phyloP scores from a whole-genome alignment of 2,888 invertebrate species.

The Conistra vaccinii region DNA sequence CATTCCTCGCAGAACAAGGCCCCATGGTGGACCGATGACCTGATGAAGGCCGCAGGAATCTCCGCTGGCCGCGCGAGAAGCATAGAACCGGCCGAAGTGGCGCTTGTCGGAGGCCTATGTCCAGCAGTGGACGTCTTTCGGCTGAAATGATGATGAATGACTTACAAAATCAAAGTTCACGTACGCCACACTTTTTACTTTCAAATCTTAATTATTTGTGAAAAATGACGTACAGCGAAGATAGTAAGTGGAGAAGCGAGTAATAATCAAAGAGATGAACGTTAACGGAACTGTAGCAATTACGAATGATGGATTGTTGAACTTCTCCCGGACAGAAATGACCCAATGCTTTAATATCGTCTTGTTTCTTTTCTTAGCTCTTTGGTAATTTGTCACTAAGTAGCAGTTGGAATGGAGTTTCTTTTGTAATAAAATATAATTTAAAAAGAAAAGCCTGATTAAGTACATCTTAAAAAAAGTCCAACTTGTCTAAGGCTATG shows the following conservation, averaged over 20 bases:
- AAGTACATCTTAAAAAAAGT: not conserved
- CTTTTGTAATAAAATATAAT: slow-evolving; percentile 16
- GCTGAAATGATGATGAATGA: slow-evolving; percentile 5
- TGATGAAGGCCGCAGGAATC: too few species aligned
- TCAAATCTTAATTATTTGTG: slow-evolving; percentile 40
- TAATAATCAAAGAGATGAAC: slow-evolving; percentile 84
- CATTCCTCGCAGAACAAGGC: too few species aligned
- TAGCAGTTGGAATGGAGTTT: slow-evolving; percentile 57
- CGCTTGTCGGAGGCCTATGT: too few species aligned
- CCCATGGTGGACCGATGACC: too few species aligned
- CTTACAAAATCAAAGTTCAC: slow-evolving; percentile 2
- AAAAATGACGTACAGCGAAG: slow-evolving; percentile 41
- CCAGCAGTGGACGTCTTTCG: too few species aligned
- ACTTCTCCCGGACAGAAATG: slow-evolving; percentile 80
- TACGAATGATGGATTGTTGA: slow-evolving; percentile 86
- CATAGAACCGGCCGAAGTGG: too few species aligned
- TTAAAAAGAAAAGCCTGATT: slow-evolving; percentile 20
- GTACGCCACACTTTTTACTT: slow-evolving; percentile 9
- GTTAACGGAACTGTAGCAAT: slow-evolving; percentile 81
- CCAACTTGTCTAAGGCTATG: not conserved
- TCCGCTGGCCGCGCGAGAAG: too few species aligned
- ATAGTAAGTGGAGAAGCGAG: slow-evolving; percentile 54
- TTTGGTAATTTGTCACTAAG: slow-evolving; percentile 81
- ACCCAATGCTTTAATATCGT: slow-evolving; percentile 84
- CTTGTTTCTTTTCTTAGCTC: slow-evolving; percentile 80